A percentile compares a stretch with the other conserved stretches of the same genome.
Evolutionary conservation across 2,113 vertebrate genomes (phyloP).

Genomic region (Pitta sordida): DNA sequence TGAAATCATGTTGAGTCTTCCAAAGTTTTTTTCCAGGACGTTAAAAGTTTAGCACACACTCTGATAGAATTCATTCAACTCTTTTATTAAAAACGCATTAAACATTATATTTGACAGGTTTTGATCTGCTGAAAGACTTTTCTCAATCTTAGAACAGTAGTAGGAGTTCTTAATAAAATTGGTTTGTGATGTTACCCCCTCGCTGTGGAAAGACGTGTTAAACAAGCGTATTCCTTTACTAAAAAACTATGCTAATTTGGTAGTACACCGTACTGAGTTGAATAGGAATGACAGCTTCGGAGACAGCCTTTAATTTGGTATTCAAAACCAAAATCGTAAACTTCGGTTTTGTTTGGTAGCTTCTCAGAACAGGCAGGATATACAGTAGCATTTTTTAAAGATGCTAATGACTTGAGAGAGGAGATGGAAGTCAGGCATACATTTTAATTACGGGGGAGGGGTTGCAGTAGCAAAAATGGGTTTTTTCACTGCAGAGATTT

Average conservation of each 20-base stretch:
- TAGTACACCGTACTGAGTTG: slow-evolving; percentile 69
- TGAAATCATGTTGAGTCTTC: slow-evolving; percentile 11
- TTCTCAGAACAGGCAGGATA: slow-evolving; percentile 71
- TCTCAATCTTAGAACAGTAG: slow-evolving; percentile 2
- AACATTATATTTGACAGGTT: background rate
- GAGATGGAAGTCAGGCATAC: slow-evolving; percentile 63
- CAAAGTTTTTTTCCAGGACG: slow-evolving; percentile 25
- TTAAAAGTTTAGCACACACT: slow-evolving; percentile 44
- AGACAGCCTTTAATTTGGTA: slow-evolving; percentile 82
- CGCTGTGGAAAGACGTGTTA: slow-evolving; percentile 72
- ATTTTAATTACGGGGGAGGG: slow-evolving; percentile 59
- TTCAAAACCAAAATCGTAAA: slow-evolving; percentile 80
- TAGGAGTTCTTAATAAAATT: slow-evolving; percentile 55
- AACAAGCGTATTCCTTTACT: slow-evolving; percentile 74
- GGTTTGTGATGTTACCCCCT: slow-evolving; percentile 68
- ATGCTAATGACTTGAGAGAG: slow-evolving; percentile 66
- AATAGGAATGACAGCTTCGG: slow-evolving; percentile 76
- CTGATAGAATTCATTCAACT: slow-evolving; percentile 22
- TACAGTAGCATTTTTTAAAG: slow-evolving; percentile 73
- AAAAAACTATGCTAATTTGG: slow-evolving; percentile 74
- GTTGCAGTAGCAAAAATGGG: background rate
- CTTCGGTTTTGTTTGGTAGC: slow-evolving; percentile 74
- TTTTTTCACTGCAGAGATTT: slow-evolving; percentile 56
- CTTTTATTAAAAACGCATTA: slow-evolving; percentile 9
- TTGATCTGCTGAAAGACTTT: slow-evolving; percentile 33